Evolutionary conservation across 2,888 invertebrate species (phyloP).

Genomic region (Aleiodes testaceus): DNA sequence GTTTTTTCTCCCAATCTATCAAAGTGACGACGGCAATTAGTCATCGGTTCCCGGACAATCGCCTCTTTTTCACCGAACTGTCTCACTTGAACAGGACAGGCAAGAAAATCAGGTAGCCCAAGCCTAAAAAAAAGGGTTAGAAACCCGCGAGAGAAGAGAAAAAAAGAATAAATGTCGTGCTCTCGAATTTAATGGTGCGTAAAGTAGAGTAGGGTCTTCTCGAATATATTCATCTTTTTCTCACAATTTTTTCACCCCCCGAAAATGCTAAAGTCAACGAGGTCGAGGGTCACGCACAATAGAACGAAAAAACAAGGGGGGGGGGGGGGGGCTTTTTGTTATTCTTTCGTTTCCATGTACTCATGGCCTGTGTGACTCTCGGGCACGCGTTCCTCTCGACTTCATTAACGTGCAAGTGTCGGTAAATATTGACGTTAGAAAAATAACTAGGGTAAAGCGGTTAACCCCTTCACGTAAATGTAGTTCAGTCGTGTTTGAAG

Average conservation of each 20-base stretch:
- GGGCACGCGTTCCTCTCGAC: slow-evolving; percentile 58
- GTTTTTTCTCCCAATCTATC: slow-evolving; percentile 33
- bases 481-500: slow-evolving; percentile 12
- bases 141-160: slow-evolving; percentile 53
- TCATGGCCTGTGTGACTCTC: background rate
- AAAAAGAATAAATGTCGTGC: slow-evolving; percentile 67
- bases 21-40: slow-evolving; percentile 32
- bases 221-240: slow-evolving; percentile 33
- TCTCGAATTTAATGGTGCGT: slow-evolving; percentile 71
- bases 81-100: slow-evolving; percentile 40
- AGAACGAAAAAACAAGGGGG: slow-evolving; percentile 23
- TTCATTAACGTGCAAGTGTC: slow-evolving; percentile 67
- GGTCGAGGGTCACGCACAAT: slow-evolving; percentile 32
- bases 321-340: slow-evolving; percentile 6
- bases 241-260: slow-evolving; percentile 23
- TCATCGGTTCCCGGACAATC: slow-evolving; percentile 28
- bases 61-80: slow-evolving; percentile 23
- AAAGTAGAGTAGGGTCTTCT: slow-evolving; percentile 58
- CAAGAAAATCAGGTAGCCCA: slow-evolving; percentile 36
- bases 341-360: slow-evolving; percentile 1
- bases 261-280: slow-evolving; percentile 40
- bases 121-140: slow-evolving; percentile 44
- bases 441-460: slow-evolving; percentile 61
- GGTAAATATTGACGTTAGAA: slow-evolving; percentile 68
- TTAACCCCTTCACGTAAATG: slow-evolving; percentile 24